Evolutionary conservation across 2,797 vertebrate genomes (phyloP).

Genomic region (Alexandromys oeconomus): DNA sequence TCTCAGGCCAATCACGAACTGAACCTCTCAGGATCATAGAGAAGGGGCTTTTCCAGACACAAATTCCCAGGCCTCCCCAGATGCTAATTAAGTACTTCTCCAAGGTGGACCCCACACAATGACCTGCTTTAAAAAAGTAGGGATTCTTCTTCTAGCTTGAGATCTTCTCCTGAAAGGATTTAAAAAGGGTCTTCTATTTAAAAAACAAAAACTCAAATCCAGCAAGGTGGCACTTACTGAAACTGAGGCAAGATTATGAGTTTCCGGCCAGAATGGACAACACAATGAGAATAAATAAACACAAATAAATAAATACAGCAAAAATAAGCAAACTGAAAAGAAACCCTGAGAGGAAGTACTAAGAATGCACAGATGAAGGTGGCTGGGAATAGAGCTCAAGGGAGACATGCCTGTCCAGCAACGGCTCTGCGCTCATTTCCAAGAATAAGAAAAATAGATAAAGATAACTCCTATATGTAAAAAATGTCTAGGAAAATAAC

Average conservation of each 20-base stretch:
- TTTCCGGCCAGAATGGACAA: neutral
- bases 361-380: neutral
- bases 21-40: neutral
- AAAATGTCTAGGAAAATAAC: slow-evolving; percentile 25
- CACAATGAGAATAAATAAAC: neutral
- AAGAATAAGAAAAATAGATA: neutral
- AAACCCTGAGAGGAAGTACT: slow-evolving; percentile 32
- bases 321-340: slow-evolving; percentile 15
- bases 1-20: neutral
- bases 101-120: neutral
- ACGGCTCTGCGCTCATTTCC: neutral
- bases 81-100: slow-evolving; percentile 3
- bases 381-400: neutral
- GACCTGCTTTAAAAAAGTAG: slow-evolving; percentile 30
- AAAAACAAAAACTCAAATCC: neutral
- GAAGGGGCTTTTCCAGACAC: neutral
- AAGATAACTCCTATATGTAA: slow-evolving; percentile 11
- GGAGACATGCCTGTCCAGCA: neutral
- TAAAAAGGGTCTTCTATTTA: slow-evolving; percentile 43
- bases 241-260: neutral
- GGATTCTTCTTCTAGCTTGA: slow-evolving; percentile 10
- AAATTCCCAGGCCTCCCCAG: neutral
- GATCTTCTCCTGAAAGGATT: slow-evolving; percentile 31
- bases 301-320: neutral
- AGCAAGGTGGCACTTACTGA: neutral